These are phyloP conservation scores for Eustalomyia histrio DNA, from an alignment of 2,888 invertebrate species.

Conservation along the genomic window DNA sequence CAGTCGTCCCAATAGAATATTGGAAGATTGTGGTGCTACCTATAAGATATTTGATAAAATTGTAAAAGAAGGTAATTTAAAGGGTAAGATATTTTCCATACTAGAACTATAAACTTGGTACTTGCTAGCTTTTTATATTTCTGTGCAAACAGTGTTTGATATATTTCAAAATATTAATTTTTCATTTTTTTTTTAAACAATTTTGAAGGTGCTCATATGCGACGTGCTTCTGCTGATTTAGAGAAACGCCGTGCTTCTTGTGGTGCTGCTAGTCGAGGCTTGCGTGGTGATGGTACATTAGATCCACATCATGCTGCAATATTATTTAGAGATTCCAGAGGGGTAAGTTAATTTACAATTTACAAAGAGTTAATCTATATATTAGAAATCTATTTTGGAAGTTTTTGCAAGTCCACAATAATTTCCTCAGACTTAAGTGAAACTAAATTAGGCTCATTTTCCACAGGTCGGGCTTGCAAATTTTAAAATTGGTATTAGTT, in stretches of 20 bases:
- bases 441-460: too few relatives aligned
- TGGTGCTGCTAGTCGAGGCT: constrained; percentile 82
- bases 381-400: too few relatives aligned
- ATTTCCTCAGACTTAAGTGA: too few relatives aligned
- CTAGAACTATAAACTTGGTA: constrained; percentile 56
- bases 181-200: constrained; percentile 52
- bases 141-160: not conserved
- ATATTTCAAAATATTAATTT: constrained; percentile 2
- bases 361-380: too few relatives aligned
- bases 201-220: constrained; percentile 86
- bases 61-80: constrained; percentile 84
- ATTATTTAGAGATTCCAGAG: constrained; percentile 93
- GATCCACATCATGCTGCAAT: constrained; percentile 95
- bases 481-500: too few relatives aligned
- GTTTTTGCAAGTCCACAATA: too few relatives aligned
- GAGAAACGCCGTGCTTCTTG: constrained; percentile 89
- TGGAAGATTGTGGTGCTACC: constrained; percentile 89
- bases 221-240: constrained; percentile 88
- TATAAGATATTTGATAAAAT: constrained; percentile 91
- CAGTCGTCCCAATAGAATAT: constrained; percentile 80
- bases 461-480: too few relatives aligned
- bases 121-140: constrained; percentile 57
- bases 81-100: constrained; percentile 46
- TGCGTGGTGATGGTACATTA: constrained; percentile 85
- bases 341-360: constrained; percentile 83